These are phyloP conservation scores for Melinaea marsaeus DNA, from an alignment of 2,888 invertebrate species.

Conservation along the genomic window DNA sequence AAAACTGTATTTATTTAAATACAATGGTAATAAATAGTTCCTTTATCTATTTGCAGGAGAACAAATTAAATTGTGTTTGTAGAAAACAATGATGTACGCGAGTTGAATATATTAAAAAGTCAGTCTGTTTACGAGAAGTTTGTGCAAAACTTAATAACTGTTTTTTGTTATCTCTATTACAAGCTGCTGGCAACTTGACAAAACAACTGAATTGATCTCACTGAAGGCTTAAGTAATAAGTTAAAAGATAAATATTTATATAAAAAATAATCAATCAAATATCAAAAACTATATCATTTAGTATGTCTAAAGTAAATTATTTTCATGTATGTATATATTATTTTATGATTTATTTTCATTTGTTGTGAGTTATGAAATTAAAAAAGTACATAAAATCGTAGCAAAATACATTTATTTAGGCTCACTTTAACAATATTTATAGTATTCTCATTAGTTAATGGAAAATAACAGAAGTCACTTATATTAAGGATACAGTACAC, in stretches of 20 bases:
- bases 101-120: conserved; percentile 2
- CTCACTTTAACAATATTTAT: background rate
- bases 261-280: too few species aligned
- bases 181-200: conserved; percentile 6
- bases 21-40: background rate
- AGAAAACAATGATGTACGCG: background rate
- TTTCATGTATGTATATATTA: too few species aligned
- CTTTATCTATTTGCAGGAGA: background rate
- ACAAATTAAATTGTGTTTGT: conserved; percentile 2
- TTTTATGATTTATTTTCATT: too few species aligned
- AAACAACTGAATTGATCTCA: background rate
- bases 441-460: background rate
- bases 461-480: background rate
- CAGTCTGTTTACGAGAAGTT: background rate
- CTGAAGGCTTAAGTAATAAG: background rate
- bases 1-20: background rate
- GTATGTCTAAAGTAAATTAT: too few species aligned
- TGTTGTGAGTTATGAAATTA: too few species aligned
- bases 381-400: background rate
- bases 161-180: conserved; percentile 2
- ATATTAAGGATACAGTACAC: background rate
- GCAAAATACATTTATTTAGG: background rate
- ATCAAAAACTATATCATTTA: too few species aligned
- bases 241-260: background rate
- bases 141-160: background rate